Evolutionary conservation across 1,140 invertebrate genomes (phyloP).

Genomic region (Ceratosolen solmsi): DNA sequence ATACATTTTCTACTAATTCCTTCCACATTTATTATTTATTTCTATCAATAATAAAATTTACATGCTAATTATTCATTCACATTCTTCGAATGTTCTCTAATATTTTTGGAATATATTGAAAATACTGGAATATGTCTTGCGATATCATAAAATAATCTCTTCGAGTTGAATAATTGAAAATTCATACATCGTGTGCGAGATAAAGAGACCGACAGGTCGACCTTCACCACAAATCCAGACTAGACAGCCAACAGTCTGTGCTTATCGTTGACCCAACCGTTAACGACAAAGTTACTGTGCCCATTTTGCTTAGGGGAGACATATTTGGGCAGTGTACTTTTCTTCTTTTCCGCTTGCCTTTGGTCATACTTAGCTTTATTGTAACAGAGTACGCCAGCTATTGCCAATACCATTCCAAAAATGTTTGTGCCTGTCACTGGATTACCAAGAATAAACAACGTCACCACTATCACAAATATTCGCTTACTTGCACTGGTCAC

Average conservation of each 20-base stretch:
- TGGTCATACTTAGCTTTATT: slow-evolving; percentile 89
- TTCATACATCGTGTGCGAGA: slow-evolving; percentile 38
- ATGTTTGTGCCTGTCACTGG: slow-evolving; percentile 92
- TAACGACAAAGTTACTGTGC: slow-evolving; percentile 57
- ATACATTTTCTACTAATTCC: not conserved
- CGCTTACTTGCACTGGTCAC: slow-evolving; percentile 97
- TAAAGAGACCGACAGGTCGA: slow-evolving; percentile 24
- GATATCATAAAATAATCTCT: slow-evolving; percentile 32
- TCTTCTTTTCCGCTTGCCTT: slow-evolving; percentile 73
- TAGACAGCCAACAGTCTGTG: slow-evolving; percentile 62
- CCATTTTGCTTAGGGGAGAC: slow-evolving; percentile 63
- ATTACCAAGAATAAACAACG: slow-evolving; percentile 91
- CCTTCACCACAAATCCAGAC: slow-evolving; percentile 54
- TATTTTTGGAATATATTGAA: slow-evolving; percentile 37
- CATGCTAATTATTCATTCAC: not conserved
- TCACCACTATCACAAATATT: slow-evolving; percentile 93
- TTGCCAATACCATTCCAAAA: slow-evolving; percentile 92
- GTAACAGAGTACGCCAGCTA: slow-evolving; percentile 92
- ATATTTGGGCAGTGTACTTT: slow-evolving; percentile 74
- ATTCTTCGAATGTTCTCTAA: not conserved
- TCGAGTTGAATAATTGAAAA: slow-evolving; percentile 34
- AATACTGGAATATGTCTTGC: slow-evolving; percentile 28
- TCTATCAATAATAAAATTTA: not conserved
- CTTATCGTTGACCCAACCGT: slow-evolving; percentile 60
- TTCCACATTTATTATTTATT: not conserved